Percentiles rank a stretch among this genome's conserved stretches.
These are phyloP conservation scores for Rhombomys opimus DNA, from an alignment of 2,113 vertebrate species.

Conservation along the genomic window DNA sequence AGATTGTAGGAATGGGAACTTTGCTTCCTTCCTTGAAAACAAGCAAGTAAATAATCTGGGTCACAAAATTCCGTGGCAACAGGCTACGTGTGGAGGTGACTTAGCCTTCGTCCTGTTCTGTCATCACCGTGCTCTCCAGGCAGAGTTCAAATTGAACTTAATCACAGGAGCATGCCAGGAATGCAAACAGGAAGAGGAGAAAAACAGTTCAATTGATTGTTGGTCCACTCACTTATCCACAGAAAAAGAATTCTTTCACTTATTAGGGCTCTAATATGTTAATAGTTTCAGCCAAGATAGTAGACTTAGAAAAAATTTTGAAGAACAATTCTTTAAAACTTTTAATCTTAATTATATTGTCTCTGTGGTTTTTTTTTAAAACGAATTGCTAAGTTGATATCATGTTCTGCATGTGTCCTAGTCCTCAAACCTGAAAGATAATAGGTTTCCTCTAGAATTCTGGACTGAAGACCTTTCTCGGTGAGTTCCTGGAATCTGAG, in stretches of 20 bases:
- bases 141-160: constrained; percentile 66
- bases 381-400: not conserved
- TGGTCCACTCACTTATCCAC: constrained; percentile 16
- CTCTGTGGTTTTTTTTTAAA: not conserved
- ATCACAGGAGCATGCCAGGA: constrained; percentile 66
- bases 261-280: constrained; percentile 41
- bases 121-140: constrained; percentile 59
- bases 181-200: constrained; percentile 70
- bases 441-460: not conserved
- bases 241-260: not conserved
- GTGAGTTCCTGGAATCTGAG: not conserved
- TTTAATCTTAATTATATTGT: constrained; percentile 34
- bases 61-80: not conserved
- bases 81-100: constrained; percentile 41
- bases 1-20: constrained; percentile 17
- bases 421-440: not conserved
- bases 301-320: not conserved
- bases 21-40: constrained; percentile 9
- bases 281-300: not conserved
- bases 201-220: constrained; percentile 65
- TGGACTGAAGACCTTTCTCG: not conserved
- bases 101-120: constrained; percentile 49
- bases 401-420: not conserved
- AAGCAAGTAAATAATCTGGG: constrained; percentile 53
- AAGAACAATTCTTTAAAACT: not conserved